These are phyloP conservation scores for Yponomeuta cagnagella DNA, from an alignment of 2,888 invertebrate species.

Conservation along the genomic window DNA sequence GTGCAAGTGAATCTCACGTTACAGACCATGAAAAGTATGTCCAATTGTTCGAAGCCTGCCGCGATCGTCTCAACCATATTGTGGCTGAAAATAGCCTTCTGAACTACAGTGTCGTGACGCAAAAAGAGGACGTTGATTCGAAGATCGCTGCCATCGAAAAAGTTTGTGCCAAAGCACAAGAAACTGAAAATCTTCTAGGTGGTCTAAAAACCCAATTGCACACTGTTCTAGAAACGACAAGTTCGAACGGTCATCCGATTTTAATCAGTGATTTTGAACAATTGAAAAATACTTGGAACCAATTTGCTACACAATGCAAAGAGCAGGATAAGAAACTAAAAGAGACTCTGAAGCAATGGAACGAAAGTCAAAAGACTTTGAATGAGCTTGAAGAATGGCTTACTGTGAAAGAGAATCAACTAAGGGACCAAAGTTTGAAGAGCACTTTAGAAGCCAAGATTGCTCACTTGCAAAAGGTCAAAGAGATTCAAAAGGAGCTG, in stretches of 20 bases:
- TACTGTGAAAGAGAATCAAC: constrained; percentile 87
- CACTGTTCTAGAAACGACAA: constrained; percentile 84
- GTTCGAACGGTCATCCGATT: constrained; percentile 83
- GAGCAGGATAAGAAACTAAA: constrained; percentile 83
- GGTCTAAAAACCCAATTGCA: constrained; percentile 83
- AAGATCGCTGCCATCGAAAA: constrained; percentile 85
- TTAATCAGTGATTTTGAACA: constrained; percentile 84
- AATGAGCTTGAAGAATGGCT: constrained; percentile 90
- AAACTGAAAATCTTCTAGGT: constrained; percentile 82
- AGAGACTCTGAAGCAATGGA: constrained; percentile 86
- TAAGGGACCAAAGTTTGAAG: constrained; percentile 92
- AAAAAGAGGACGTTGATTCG: constrained; percentile 85
- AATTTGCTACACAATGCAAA: constrained; percentile 82
- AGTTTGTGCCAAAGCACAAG: constrained; percentile 81
- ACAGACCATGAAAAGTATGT: constrained; percentile 88
- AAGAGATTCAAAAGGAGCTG: constrained; percentile 82
- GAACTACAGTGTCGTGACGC: constrained; percentile 85
- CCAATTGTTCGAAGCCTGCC: constrained; percentile 86
- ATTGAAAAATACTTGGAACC: constrained; percentile 83
- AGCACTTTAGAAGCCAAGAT: constrained; percentile 89
- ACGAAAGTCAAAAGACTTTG: constrained; percentile 85
- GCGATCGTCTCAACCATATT: constrained; percentile 88
- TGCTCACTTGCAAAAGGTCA: constrained; percentile 85
- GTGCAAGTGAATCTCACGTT: constrained; percentile 82
- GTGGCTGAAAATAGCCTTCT: constrained; percentile 86